These are phyloP conservation scores for Cataglyphis livida DNA, from an alignment of 2,888 invertebrate species.

Conservation along the genomic window DNA sequence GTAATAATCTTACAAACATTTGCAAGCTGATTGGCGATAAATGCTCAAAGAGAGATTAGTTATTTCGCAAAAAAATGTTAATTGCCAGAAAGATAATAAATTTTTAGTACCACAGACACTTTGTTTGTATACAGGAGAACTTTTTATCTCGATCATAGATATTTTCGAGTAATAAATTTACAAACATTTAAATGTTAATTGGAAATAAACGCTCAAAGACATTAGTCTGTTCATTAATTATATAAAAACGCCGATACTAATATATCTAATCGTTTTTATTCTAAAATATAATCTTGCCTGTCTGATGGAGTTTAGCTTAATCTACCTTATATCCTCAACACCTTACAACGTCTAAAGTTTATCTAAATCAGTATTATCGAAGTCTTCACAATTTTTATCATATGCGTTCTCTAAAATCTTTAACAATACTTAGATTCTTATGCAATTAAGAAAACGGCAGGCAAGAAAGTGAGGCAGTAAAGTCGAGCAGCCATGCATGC, in stretches of 20 bases:
- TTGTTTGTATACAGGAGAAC: slow-evolving; percentile 66
- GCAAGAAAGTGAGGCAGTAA: slow-evolving; percentile 55
- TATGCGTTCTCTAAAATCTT: neutral
- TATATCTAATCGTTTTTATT: neutral
- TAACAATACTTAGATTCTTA: slow-evolving; percentile 27
- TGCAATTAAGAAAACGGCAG: slow-evolving; percentile 73
- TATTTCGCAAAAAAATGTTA: neutral
- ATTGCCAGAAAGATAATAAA: neutral
- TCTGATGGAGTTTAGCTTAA: neutral
- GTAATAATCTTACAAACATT: slow-evolving; percentile 68
- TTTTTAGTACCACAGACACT: too few relatives aligned
- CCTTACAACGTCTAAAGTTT: neutral
- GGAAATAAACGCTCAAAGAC: neutral
- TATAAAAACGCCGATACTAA: neutral
- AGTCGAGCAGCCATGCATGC: slow-evolving; percentile 73
- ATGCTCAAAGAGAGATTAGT: neutral
- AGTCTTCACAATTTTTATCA: neutral
- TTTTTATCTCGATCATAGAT: slow-evolving; percentile 59
- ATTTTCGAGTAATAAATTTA: slow-evolving; percentile 67
- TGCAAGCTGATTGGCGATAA: slow-evolving; percentile 36
- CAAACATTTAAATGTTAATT: slow-evolving; percentile 54
- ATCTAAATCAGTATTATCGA: slow-evolving; percentile 1
- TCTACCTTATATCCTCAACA: neutral
- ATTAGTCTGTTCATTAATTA: neutral
- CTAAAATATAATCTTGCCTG: neutral